Conservation (phyloP, 2,797 vertebrate species). For the Syndactyla subalaris region DNA sequence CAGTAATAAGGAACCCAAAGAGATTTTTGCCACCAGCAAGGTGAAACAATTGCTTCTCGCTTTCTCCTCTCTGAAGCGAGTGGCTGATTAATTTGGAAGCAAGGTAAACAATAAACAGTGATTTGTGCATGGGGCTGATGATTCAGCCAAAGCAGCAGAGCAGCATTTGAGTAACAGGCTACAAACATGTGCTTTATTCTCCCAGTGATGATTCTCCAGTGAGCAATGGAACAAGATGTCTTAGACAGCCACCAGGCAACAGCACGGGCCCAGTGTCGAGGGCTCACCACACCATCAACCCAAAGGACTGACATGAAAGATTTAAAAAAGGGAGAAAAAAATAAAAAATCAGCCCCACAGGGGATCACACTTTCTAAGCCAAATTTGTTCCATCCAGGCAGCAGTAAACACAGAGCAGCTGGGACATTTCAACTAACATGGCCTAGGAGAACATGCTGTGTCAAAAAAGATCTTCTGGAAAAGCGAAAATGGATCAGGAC, state of each 20-base stretch:
- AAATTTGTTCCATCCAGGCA: neutral
- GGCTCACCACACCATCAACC: neutral
- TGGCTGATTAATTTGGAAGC: conserved; percentile 41
- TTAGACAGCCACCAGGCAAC: neutral
- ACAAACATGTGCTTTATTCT: conserved; percentile 39
- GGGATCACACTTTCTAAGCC: neutral
- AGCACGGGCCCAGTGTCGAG: neutral
- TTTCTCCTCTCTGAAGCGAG: neutral
- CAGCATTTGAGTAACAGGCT: conserved; percentile 42
- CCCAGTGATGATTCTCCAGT: neutral
- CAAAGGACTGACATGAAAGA: neutral
- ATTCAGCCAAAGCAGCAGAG: conserved; percentile 52
- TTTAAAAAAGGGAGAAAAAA: neutral
- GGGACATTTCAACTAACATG: neutral
- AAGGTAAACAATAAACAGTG: conserved; percentile 63
- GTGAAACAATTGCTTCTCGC: conserved; percentile 34
- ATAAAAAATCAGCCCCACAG: neutral
- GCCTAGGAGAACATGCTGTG: neutral
- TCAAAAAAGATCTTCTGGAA: conserved; percentile 32
- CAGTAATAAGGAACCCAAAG: neutral
- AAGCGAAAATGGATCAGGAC: conserved; percentile 28
- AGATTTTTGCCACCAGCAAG: conserved; percentile 24
- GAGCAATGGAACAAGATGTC: conserved; percentile 17
- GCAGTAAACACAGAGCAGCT: conserved; percentile 1
- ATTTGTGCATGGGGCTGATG: conserved; percentile 46